These are phyloP conservation scores for Ascidia mentula DNA, from an alignment of 23 tunicate genomes.

Conservation along the genomic window DNA sequence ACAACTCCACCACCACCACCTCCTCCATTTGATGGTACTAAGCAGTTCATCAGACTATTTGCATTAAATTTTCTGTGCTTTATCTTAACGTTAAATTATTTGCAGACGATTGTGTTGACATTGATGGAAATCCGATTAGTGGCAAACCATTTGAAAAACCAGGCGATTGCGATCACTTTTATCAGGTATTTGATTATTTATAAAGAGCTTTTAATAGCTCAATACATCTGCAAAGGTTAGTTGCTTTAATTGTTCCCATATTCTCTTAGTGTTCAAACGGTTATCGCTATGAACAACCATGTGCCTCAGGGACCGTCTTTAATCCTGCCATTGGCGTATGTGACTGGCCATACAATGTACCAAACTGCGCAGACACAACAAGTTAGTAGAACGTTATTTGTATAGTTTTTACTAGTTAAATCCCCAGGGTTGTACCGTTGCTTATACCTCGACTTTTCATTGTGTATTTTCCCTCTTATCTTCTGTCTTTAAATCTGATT, in stretches of 20 bases:
- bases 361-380: slow-evolving; percentile 12
- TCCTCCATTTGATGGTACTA: background rate
- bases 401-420: background rate
- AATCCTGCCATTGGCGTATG: slow-evolving; percentile 37
- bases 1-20: background rate
- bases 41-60: background rate
- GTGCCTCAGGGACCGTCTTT: slow-evolving; percentile 37
- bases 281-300: slow-evolving; percentile 24
- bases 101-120: slow-evolving; percentile 33
- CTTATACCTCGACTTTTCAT: background rate
- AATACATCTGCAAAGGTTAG: background rate
- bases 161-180: slow-evolving; percentile 38
- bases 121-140: slow-evolving; percentile 28
- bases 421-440: background rate
- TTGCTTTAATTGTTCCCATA: background rate
- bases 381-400: no score
- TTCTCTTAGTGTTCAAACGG: slow-evolving; percentile 28
- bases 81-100: no score
- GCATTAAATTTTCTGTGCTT: background rate
- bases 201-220: background rate
- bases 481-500: background rate
- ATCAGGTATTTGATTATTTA: slow-evolving; percentile 3
- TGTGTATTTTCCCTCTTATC: background rate
- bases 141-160: slow-evolving; percentile 35
- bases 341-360: slow-evolving; percentile 36